These are phyloP conservation scores for Tolmerus cingulatus DNA, from an alignment of 2,888 invertebrate species.

Conservation along the genomic window DNA sequence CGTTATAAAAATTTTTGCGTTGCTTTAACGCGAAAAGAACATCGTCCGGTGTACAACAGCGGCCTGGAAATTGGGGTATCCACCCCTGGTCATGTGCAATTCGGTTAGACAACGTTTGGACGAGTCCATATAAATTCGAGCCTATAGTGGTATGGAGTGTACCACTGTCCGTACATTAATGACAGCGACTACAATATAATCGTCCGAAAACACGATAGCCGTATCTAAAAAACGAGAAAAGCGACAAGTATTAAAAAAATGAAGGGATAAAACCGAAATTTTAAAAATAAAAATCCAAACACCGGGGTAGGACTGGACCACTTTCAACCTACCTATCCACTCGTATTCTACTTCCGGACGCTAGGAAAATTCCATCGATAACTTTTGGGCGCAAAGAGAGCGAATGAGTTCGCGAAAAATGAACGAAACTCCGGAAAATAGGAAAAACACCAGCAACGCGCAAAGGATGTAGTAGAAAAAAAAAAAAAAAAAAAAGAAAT, in stretches of 20 bases:
- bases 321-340: conserved; percentile 9
- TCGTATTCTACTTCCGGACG: conserved; percentile 31
- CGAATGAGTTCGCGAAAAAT: conserved; percentile 40
- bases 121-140: neutral
- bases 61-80: neutral
- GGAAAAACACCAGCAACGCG: conserved; percentile 5
- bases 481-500: conserved; percentile 37
- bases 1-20: neutral
- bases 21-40: neutral
- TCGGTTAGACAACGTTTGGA: neutral
- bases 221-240: neutral
- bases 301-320: conserved; percentile 11
- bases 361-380: conserved; percentile 41
- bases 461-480: conserved; percentile 16
- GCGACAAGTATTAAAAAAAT: neutral
- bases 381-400: conserved; percentile 39
- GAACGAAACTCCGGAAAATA: conserved; percentile 32
- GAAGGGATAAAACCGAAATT: neutral
- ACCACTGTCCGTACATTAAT: conserved; percentile 26
- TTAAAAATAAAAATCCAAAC: neutral
- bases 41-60: neutral
- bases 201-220: conserved; percentile 30
- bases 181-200: conserved; percentile 37
- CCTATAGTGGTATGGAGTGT: neutral
- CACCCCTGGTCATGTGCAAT: neutral